Conservation (phyloP, 1,140 invertebrate genomes). For the Lethrus apterus region DNA sequence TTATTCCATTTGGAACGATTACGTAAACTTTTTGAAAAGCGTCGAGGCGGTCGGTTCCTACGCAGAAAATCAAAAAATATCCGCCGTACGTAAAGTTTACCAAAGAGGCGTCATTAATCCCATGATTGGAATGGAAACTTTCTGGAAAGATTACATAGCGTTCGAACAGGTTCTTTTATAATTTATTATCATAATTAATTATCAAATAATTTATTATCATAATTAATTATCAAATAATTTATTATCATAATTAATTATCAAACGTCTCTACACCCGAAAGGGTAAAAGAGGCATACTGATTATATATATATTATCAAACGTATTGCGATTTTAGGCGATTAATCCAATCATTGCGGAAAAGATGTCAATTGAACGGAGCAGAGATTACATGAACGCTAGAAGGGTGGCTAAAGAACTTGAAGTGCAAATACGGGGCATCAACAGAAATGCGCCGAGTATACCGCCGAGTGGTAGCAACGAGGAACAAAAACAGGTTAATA, state of each 20-base stretch:
- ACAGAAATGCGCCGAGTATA: conserved; percentile 87
- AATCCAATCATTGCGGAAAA: conserved; percentile 88
- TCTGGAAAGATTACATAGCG: conserved; percentile 98
- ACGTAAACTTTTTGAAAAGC: conserved; percentile 93
- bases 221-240: too few relatives aligned
- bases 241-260: too few relatives aligned
- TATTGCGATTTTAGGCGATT: conserved; percentile 63
- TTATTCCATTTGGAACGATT: conserved; percentile 95
- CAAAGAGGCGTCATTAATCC: conserved; percentile 93
- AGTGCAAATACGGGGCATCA: conserved; percentile 87
- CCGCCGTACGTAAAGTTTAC: conserved; percentile 93
- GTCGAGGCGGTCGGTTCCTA: conserved; percentile 97
- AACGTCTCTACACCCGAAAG: too few relatives aligned
- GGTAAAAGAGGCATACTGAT: too few relatives aligned
- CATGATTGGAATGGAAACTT: conserved; percentile 92
- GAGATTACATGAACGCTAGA: conserved; percentile 97
- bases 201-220: too few relatives aligned
- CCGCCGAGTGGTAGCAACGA: conserved; percentile 87
- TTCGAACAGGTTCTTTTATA: conserved; percentile 64
- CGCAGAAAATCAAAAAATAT: conserved; percentile 98
- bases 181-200: too few relatives aligned
- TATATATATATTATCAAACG: too few relatives aligned
- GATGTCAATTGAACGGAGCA: conserved; percentile 54
- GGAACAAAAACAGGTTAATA: conserved; percentile 72
- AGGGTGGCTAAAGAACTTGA: conserved; percentile 96